These are phyloP conservation scores for Pachyuromys duprasi DNA, from an alignment of 2,797 vertebrate genomes.

Conservation along the genomic window DNA sequence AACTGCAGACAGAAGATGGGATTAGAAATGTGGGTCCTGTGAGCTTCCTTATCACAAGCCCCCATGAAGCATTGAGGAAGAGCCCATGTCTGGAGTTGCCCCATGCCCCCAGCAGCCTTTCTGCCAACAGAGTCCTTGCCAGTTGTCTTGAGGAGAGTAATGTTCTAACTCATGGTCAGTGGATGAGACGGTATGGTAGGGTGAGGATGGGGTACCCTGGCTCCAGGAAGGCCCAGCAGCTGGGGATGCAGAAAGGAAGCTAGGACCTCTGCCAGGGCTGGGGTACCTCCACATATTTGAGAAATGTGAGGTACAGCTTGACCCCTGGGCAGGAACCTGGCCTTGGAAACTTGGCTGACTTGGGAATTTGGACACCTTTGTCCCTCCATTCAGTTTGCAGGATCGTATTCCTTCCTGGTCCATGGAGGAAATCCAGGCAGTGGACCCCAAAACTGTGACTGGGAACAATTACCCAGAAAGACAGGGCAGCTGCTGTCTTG, in stretches of 20 bases:
- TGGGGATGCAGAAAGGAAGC: neutral
- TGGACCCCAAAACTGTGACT: neutral
- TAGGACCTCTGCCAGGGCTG: accelerated
- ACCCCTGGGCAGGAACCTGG: neutral
- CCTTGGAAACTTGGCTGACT: neutral
- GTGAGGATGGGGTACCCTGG: neutral
- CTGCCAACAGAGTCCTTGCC: neutral
- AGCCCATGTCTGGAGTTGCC: too few species aligned
- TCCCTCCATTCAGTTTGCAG: neutral
- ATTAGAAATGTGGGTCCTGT: neutral
- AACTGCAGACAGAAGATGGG: neutral
- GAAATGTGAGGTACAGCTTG: neutral
- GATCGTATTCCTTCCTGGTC: neutral
- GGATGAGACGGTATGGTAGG: too few species aligned
- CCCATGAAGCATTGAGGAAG: neutral
- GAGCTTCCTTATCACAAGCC: neutral
- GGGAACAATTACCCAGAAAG: neutral
- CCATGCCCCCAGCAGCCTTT: neutral
- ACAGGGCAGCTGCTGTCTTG: neutral
- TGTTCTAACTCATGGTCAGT: neutral
- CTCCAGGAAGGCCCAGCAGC: neutral
- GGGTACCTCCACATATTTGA: neutral
- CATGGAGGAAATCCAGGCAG: neutral
- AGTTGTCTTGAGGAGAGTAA: too few species aligned
- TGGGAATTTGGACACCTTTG: neutral